These are phyloP conservation scores for Lepidocyrtinus sp. DNA, from an alignment of 2,888 invertebrate species.

Conservation along the genomic window DNA sequence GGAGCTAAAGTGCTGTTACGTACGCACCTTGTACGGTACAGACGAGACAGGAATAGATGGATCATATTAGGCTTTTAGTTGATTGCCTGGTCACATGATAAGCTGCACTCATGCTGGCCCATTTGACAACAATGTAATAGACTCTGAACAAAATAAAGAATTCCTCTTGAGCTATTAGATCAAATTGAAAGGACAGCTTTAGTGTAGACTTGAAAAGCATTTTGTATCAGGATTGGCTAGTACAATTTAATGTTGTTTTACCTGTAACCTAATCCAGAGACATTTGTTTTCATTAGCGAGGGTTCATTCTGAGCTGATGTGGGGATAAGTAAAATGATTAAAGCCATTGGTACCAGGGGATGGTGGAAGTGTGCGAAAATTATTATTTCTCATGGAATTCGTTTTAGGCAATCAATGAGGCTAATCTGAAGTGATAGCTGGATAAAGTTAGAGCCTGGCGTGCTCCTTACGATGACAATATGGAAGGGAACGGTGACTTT, in stretches of 20 bases:
- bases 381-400: no score
- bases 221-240: no score
- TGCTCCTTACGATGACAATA: not conserved
- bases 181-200: not conserved
- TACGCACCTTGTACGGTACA: not conserved
- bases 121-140: no score
- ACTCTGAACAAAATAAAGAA: no score
- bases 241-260: not conserved
- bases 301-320: no score
- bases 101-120: not conserved
- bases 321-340: no score
- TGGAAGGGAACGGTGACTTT: no score
- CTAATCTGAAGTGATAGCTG: not conserved
- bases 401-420: not conserved
- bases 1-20: not conserved
- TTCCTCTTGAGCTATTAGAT: not conserved
- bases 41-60: not conserved
- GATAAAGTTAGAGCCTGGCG: not conserved
- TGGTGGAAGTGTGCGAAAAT: no score
- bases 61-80: not conserved
- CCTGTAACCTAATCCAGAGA: not conserved
- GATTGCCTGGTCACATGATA: not conserved
- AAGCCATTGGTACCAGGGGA: no score
- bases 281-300: not conserved
- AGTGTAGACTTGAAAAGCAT: not conserved